Percentiles rank a stretch among this genome's conserved stretches.
phyloP scores from a whole-genome alignment of 2,797 vertebrate species.

The Sebastes minor region DNA sequence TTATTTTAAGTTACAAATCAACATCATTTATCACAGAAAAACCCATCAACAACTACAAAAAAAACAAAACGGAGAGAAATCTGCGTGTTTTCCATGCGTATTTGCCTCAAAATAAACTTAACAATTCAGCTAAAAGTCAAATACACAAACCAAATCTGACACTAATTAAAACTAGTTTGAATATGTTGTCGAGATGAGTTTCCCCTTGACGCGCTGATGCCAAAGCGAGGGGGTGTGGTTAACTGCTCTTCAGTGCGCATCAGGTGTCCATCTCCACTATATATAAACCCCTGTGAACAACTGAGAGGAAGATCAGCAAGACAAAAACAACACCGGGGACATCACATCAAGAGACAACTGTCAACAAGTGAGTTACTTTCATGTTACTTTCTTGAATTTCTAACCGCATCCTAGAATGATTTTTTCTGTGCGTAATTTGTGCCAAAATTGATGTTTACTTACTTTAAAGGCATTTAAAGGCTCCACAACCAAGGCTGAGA shows the following conservation, averaged over 20 bases:
- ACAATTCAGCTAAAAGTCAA: not conserved
- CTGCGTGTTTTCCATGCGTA: not conserved
- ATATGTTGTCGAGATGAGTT: not conserved
- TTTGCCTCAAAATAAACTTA: not conserved
- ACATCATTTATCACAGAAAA: not conserved
- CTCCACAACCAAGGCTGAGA: no score
- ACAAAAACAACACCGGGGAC: constrained; percentile 15
- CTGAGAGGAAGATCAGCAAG: constrained; percentile 28
- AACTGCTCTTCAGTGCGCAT: constrained; percentile 36
- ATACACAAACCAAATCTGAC: not conserved
- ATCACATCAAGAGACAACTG: constrained; percentile 28
- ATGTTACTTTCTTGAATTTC: not conserved
- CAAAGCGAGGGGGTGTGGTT: constrained; percentile 63
- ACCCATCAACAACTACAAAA: not conserved
- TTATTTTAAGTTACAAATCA: not conserved
- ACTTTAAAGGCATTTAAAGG: no score
- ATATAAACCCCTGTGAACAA: constrained; percentile 57
- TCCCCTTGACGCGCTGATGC: not conserved
- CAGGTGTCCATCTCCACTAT: constrained; percentile 53
- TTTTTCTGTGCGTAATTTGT: not conserved
- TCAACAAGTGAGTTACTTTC: constrained; percentile 52
- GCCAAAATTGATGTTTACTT: no score
- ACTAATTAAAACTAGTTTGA: not conserved
- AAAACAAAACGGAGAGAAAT: not conserved
- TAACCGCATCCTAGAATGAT: not conserved